phyloP scores from a whole-genome alignment of 2,888 invertebrate species.

The Yponomeuta sedellus region DNA sequence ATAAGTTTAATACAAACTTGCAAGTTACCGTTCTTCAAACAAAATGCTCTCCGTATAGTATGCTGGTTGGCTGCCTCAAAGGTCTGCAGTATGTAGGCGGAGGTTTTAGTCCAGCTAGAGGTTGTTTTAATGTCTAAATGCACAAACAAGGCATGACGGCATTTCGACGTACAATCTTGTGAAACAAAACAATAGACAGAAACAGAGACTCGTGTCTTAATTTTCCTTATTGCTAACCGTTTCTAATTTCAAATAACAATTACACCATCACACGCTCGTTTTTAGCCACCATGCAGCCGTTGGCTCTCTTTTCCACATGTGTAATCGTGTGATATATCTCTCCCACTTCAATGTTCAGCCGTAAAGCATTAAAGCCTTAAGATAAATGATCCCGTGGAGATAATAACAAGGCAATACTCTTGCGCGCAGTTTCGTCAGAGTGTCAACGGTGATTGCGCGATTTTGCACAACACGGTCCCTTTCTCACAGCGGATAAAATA shows the following conservation, averaged over 20 bases:
- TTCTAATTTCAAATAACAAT: constrained; percentile 7
- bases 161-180: background rate
- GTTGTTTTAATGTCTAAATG: background rate
- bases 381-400: constrained; percentile 29
- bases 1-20: too few species aligned
- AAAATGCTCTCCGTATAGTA: too few species aligned
- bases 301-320: constrained; percentile 1
- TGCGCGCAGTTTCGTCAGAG: constrained; percentile 38
- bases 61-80: background rate
- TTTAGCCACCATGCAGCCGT: background rate
- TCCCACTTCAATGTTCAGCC: constrained; percentile 4
- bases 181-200: background rate
- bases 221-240: constrained; percentile 8
- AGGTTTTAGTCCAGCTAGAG: background rate
- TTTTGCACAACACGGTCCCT: constrained; percentile 27
- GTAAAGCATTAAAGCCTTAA: constrained; percentile 20
- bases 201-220: background rate
- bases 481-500: constrained; percentile 1
- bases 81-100: background rate
- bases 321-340: background rate
- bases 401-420: constrained; percentile 26
- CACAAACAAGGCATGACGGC: background rate
- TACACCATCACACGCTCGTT: background rate
- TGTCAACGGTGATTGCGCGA: constrained; percentile 36
- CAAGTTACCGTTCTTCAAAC: too few species aligned